A percentile compares a stretch with the other conserved stretches of the same genome.
phyloP scores from a whole-genome alignment of 2,113 vertebrate genomes.

The Misgurnus mizolepis region DNA sequence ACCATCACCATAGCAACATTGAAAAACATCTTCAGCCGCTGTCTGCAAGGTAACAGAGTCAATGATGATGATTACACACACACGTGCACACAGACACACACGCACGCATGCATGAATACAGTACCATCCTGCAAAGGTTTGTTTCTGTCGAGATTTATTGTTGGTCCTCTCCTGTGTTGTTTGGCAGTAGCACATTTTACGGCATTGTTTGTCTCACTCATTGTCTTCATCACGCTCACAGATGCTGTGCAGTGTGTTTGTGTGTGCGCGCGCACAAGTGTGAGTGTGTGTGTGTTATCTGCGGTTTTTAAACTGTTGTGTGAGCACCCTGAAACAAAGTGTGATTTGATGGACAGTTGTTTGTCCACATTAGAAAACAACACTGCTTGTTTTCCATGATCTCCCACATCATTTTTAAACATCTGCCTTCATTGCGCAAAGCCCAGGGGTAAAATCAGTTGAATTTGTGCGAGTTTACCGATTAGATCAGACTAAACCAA shows the following conservation, averaged over 20 bases:
- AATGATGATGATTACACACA: constrained; percentile 30
- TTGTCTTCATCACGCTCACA: constrained; percentile 21
- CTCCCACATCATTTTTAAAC: constrained; percentile 4
- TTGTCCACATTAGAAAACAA: constrained; percentile 45
- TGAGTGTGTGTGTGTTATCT: constrained; percentile 2
- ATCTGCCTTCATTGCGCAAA: background rate
- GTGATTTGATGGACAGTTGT: constrained; percentile 52
- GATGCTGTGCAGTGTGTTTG: background rate
- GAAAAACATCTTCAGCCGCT: constrained; percentile 44
- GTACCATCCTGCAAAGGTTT: background rate
- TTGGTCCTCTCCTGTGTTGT: constrained; percentile 26
- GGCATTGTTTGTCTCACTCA: constrained; percentile 41
- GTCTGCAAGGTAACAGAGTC: constrained; percentile 35
- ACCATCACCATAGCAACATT: constrained; percentile 50
- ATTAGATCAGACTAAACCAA: background rate
- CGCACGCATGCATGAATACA: background rate
- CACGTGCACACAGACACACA: constrained; percentile 1
- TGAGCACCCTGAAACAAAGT: constrained; percentile 39
- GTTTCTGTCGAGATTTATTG: constrained; percentile 29
- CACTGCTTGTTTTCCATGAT: constrained; percentile 40
- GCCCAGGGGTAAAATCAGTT: background rate
- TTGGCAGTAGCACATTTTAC: constrained; percentile 39
- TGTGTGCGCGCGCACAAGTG: background rate
- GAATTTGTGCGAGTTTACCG: no score
- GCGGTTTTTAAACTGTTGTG: constrained; percentile 43